Conservation (phyloP, 2,797 vertebrate species). For the Tadarida brasiliensis region DNA sequence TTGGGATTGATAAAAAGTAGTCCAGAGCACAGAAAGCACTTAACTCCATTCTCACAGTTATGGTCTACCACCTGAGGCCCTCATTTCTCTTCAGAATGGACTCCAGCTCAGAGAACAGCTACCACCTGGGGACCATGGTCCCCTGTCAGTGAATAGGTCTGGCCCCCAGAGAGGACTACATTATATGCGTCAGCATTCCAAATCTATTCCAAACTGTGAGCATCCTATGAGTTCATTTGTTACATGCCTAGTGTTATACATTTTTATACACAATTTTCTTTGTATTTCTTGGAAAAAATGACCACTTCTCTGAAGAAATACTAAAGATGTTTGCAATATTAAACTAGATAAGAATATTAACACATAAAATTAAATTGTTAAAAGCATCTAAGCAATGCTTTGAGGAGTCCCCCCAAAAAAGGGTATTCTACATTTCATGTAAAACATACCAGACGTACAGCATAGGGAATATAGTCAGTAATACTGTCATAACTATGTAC, state of each 20-base stretch:
- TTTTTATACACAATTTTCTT: conserved; percentile 31
- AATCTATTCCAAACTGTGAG: background rate
- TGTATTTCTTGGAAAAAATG: background rate
- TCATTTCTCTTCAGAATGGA: background rate
- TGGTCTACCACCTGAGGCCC: background rate
- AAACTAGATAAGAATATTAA: conserved; percentile 9
- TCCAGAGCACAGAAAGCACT: no score
- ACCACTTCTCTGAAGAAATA: conserved; percentile 16
- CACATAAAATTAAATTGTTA: background rate
- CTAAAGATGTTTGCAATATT: background rate
- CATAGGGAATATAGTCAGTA: background rate
- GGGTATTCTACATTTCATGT: background rate
- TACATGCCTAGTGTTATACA: background rate
- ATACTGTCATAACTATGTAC: background rate
- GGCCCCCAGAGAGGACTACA: background rate
- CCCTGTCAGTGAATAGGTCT: background rate
- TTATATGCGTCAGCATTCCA: background rate
- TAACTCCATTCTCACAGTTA: background rate
- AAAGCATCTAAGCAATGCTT: background rate
- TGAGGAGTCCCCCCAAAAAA: background rate
- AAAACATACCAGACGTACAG: background rate
- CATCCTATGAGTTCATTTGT: background rate
- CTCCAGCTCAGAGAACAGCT: background rate
- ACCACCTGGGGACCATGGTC: background rate
- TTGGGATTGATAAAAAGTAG: background rate